These are phyloP conservation scores for Seriola quinqueradiata DNA, from an alignment of 2,113 vertebrate species.

Conservation along the genomic window DNA sequence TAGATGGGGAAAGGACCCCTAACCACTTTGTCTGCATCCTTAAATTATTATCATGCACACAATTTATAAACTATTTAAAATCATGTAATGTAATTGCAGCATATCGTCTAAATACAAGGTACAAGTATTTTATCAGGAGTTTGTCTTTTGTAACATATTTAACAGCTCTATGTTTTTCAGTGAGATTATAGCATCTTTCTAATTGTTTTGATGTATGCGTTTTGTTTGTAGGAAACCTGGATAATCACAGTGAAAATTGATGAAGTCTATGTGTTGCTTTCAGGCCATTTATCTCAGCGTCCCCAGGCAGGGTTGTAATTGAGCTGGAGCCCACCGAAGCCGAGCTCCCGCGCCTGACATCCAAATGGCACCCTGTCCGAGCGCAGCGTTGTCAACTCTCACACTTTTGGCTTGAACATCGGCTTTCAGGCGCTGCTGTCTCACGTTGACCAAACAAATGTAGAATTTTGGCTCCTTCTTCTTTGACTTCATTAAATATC, in stretches of 20 bases:
- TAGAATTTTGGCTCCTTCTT: not conserved
- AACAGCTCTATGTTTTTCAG: not conserved
- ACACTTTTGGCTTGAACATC: not conserved
- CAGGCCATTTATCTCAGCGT: not conserved
- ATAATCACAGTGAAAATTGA: not conserved
- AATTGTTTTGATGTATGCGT: not conserved
- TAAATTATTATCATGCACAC: conserved; percentile 27
- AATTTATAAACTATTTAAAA: conserved; percentile 1
- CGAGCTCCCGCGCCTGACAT: not conserved
- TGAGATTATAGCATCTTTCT: not conserved
- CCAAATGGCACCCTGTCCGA: not conserved
- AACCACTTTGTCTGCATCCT: conserved; percentile 37
- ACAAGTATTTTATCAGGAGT: not conserved
- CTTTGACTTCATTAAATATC: not conserved
- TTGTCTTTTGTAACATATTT: not conserved
- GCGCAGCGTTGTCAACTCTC: not conserved
- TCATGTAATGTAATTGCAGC: not conserved
- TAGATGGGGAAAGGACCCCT: conserved; percentile 37
- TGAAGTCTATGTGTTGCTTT: not conserved
- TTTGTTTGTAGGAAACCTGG: not conserved
- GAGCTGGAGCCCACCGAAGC: not conserved
- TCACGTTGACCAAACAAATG: not conserved
- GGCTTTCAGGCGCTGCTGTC: not conserved
- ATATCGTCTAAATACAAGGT: not conserved
- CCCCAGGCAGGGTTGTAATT: not conserved